These are phyloP conservation scores for Madoqua kirkii DNA, from an alignment of 2,113 vertebrate genomes.

Conservation along the genomic window DNA sequence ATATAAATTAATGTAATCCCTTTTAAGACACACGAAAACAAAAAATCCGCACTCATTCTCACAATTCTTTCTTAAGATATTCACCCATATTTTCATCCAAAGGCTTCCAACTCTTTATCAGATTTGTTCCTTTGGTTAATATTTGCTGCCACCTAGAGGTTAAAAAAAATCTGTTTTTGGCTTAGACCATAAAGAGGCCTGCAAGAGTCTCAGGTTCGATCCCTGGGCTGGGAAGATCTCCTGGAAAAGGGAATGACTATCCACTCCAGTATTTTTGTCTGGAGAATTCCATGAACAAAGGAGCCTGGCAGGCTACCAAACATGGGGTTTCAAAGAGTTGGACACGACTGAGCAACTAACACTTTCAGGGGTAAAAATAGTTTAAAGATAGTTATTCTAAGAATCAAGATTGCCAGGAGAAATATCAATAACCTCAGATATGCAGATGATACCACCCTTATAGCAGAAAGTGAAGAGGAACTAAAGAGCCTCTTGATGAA, in stretches of 20 bases:
- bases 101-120: background rate
- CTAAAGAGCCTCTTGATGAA: too few relatives aligned
- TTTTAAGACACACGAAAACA: constrained; percentile 22
- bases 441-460: too few relatives aligned
- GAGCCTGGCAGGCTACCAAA: background rate
- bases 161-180: background rate
- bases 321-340: background rate
- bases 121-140: background rate
- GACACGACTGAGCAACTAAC: background rate
- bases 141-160: constrained; percentile 61
- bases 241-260: background rate
- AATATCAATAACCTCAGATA: too few relatives aligned
- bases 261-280: background rate
- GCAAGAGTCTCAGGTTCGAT: background rate
- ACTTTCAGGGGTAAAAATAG: too few relatives aligned
- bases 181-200: background rate
- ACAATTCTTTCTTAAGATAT: background rate
- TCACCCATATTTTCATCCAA: background rate
- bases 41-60: background rate
- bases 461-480: too few relatives aligned
- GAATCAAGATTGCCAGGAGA: background rate
- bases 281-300: background rate
- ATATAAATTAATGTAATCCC: background rate
- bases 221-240: background rate
- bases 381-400: too few relatives aligned